Base-by-base conservation (phyloP, 1,140 invertebrate genomes). In the Copidosoma floridanum region DNA sequence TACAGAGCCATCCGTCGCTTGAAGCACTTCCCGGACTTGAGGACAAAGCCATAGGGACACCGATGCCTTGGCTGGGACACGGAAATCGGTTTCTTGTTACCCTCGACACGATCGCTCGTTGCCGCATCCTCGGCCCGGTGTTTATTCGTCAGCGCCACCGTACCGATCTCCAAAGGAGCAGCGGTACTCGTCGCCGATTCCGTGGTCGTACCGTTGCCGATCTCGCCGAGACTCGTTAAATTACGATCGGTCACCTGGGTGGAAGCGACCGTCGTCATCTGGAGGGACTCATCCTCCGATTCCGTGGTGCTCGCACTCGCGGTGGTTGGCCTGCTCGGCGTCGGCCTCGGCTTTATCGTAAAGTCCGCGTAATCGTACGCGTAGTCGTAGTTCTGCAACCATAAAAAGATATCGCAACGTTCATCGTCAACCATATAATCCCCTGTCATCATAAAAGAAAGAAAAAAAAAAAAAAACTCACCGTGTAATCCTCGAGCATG, bases 401-500 rank as follows among this genome's bases (percentile, higher is more conserved):
- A 18, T 52, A 60, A 32, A 32, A 32, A 32, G 6, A 12, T 12
- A 32, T 32, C 29, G 29, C 6, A 32, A 32, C 29, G 29, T 32
- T 8, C 12, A 32, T 1, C 20, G 23, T 27, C 20, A 38, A 3
- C 51, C 40, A 56, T 63, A 60, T 3, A 21, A 4, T 0, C 29
- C 27, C n/a, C 10, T n/a, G n/a, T n/a, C 4, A 40, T n/a, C 12
- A 40, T 40, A 40, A 40, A 6, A 40, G 38, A 6, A 40, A 40
- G 38, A n/a, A 40, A 44, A 44, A 3, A 6, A 44, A 21, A 44
- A 21, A 44, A 44, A 44, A 44, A 47, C 53, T 80, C 77, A 83
- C 82, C 77, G 81, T 80, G 63, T 85, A 82, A 72, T 83, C 81
- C 18, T 79, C 78, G 51, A 84, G 68, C 0, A 76, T 18, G 18